Percentiles rank a stretch among this genome's conserved stretches.
Conservation (phyloP, 2,888 invertebrate species). For the Morinoia aosen region DNA sequence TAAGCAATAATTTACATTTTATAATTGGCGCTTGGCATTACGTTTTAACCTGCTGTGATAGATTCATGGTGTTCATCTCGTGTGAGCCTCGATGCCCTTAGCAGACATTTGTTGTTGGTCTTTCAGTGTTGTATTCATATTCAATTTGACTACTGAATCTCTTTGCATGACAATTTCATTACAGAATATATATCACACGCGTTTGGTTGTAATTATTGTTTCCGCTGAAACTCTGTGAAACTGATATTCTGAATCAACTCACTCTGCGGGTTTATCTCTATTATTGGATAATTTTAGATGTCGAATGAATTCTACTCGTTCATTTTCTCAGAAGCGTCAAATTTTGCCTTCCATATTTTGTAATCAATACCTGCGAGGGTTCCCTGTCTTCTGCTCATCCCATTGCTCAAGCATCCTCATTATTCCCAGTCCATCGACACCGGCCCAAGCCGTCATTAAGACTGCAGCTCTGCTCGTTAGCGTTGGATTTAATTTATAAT, state of each 20-base stretch:
- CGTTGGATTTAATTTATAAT: constrained; percentile 33
- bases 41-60: too few relatives aligned
- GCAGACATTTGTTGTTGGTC: too few relatives aligned
- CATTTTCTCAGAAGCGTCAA: background rate
- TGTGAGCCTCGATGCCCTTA: too few relatives aligned
- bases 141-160: too few relatives aligned
- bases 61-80: too few relatives aligned
- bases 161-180: background rate
- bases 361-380: background rate
- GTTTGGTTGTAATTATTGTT: background rate
- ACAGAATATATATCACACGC: background rate
- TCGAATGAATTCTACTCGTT: background rate
- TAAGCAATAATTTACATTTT: too few relatives aligned
- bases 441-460: background rate
- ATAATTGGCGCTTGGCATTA: too few relatives aligned
- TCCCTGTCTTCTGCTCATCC: background rate
- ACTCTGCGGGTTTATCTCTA: background rate
- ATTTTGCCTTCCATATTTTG: background rate
- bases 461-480: constrained; percentile 49
- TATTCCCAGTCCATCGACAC: background rate
- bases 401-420: background rate
- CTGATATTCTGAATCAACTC: background rate
- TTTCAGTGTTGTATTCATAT: too few relatives aligned
- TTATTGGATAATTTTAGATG: background rate
- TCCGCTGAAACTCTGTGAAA: background rate